phyloP scores from a whole-genome alignment of 2,888 invertebrate genomes.

The Pyrocoelia pectoralis region DNA sequence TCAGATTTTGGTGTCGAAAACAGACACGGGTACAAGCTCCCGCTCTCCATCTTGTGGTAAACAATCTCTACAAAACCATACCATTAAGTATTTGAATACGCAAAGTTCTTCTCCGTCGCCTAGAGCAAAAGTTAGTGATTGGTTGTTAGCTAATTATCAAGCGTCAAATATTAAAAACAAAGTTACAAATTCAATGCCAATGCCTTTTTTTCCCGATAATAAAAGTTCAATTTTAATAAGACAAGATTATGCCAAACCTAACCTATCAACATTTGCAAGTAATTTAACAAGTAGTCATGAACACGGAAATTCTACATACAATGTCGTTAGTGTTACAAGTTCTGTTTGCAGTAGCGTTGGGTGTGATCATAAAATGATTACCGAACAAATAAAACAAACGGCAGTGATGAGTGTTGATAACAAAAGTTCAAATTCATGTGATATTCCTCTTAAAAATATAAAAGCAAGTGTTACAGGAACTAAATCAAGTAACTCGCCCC shows the following conservation, averaged over 20 bases:
- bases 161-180: neutral
- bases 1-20: too few species aligned
- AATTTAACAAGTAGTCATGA: neutral
- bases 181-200: neutral
- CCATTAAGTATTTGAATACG: slow-evolving; percentile 2
- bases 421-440: neutral
- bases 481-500: slow-evolving; percentile 29
- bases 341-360: neutral
- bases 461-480: neutral
- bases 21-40: neutral
- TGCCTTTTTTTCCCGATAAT: neutral
- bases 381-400: neutral
- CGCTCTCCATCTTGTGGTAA: slow-evolving; percentile 26
- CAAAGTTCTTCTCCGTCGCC: slow-evolving; percentile 28
- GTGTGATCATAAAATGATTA: neutral
- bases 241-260: slow-evolving; percentile 29
- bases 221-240: slow-evolving; percentile 29
- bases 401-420: neutral
- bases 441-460: neutral
- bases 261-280: neutral
- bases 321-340: neutral
- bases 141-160: slow-evolving; percentile 17
- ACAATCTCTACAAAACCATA: slow-evolving; percentile 10
- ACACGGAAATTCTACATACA: neutral
- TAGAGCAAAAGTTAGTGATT: slow-evolving; percentile 22